Evolutionary conservation across 2,113 vertebrate species (phyloP).

Genomic region (Cebus imitator): DNA sequence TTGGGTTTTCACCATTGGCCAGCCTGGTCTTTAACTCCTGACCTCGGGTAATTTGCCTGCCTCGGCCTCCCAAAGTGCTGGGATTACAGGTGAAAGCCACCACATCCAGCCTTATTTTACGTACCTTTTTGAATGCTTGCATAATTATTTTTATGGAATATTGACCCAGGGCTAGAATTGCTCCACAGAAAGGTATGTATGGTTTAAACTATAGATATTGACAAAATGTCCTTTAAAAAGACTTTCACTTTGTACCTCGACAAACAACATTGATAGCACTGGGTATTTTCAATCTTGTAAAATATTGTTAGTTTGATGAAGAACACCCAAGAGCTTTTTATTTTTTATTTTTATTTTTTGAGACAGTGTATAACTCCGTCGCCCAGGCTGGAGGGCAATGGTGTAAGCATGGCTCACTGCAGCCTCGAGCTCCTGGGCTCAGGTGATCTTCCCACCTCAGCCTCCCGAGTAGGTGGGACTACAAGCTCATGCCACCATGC

Average conservation of each 20-base stretch:
- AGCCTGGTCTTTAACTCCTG: too few relatives aligned
- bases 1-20: too few relatives aligned
- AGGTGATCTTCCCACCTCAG: too few relatives aligned
- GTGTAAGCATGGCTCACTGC: too few relatives aligned
- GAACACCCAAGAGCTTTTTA: background rate
- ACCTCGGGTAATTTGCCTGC: too few relatives aligned
- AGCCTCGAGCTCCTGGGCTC: too few relatives aligned
- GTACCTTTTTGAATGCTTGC: background rate
- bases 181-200: background rate
- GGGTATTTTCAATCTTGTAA: slow-evolving; percentile 1
- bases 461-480: too few relatives aligned
- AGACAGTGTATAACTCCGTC: too few relatives aligned
- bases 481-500: too few relatives aligned
- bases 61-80: too few relatives aligned
- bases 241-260: background rate
- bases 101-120: background rate
- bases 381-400: too few relatives aligned
- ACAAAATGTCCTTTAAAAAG: background rate
- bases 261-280: background rate
- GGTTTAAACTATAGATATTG: background rate
- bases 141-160: slow-evolving; percentile 6
- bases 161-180: background rate
- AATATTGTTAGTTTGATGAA: slow-evolving; percentile 28
- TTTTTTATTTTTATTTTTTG: background rate
- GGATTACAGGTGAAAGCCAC: too few relatives aligned